phyloP scores from a whole-genome alignment of 2,888 invertebrate genomes.

The Allygus modestus region DNA sequence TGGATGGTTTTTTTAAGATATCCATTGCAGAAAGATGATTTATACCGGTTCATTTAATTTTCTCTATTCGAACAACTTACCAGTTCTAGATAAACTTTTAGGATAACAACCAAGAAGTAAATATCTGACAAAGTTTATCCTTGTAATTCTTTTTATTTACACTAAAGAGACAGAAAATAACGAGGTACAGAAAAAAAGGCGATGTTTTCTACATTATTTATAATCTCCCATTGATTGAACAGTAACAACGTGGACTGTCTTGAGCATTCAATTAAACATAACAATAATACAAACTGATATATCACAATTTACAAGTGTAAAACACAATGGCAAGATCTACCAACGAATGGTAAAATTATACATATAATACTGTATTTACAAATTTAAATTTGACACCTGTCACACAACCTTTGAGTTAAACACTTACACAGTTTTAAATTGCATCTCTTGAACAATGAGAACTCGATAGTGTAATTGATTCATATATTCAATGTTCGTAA shows the following conservation, averaged over 20 bases:
- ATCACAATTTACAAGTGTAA: conserved; percentile 58
- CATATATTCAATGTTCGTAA: too few relatives aligned
- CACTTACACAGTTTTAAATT: conserved; percentile 28
- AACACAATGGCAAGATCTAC: conserved; percentile 54
- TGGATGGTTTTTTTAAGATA: too few relatives aligned
- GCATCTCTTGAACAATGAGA: background rate
- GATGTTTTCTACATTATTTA: conserved; percentile 62
- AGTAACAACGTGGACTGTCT: conserved; percentile 62
- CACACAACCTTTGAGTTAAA: conserved; percentile 44
- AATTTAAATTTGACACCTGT: background rate
- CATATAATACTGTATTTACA: conserved; percentile 36
- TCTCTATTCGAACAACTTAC: too few relatives aligned
- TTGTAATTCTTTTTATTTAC: conserved; percentile 57
- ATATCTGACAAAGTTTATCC: conserved; percentile 31
- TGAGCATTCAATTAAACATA: conserved; percentile 63
- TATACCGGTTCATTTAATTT: too few relatives aligned
- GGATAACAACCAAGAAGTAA: conserved; percentile 4
- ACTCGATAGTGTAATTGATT: too few relatives aligned
- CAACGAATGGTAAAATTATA: conserved; percentile 40
- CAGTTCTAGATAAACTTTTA: too few relatives aligned
- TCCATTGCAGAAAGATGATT: too few relatives aligned
- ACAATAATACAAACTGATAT: conserved; percentile 61
- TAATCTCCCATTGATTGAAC: conserved; percentile 62
- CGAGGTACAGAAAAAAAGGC: conserved; percentile 65
- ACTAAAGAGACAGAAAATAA: conserved; percentile 52